These are phyloP conservation scores for Theretra japonica DNA, from an alignment of 2,888 invertebrate genomes.

Conservation along the genomic window DNA sequence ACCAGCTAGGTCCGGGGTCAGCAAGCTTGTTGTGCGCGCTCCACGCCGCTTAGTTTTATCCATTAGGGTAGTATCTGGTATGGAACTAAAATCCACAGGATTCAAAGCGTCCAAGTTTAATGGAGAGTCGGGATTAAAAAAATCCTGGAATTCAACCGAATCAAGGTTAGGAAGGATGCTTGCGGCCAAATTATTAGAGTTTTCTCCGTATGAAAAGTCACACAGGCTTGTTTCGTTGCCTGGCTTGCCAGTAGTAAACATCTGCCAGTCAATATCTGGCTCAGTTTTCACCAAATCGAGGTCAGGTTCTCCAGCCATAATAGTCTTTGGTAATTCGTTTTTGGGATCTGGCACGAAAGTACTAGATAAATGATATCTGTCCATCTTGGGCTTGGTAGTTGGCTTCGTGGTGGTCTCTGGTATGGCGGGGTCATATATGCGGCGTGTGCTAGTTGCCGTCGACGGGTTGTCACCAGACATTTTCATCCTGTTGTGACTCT, in stretches of 20 bases:
- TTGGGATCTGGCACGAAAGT: constrained; percentile 53
- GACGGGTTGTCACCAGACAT: constrained; percentile 53
- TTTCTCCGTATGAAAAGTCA: constrained; percentile 72
- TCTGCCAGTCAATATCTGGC: constrained; percentile 62
- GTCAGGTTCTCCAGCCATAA: constrained; percentile 59
- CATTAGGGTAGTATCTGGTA: constrained; percentile 43
- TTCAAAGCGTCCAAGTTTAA: constrained; percentile 58
- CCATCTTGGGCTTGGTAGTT: constrained; percentile 47
- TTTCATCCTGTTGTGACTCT: constrained; percentile 66
- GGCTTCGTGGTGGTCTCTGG: constrained; percentile 48
- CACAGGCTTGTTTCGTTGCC: constrained; percentile 62
- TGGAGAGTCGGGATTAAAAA: constrained; percentile 56
- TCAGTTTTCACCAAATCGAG: constrained; percentile 65
- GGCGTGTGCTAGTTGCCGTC: constrained; percentile 49
- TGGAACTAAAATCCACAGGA: constrained; percentile 47
- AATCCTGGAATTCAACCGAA: constrained; percentile 62
- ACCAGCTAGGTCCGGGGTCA: constrained; percentile 46
- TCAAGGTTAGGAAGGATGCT: constrained; percentile 57
- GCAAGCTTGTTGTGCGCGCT: constrained; percentile 54
- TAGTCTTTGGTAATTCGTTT: constrained; percentile 50
- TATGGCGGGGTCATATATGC: constrained; percentile 61
- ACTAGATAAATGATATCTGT: constrained; percentile 54
- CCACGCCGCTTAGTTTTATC: constrained; percentile 57
- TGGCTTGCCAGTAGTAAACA: constrained; percentile 52
- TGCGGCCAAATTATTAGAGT: constrained; percentile 55